Conservation (phyloP, 2,113 vertebrate genomes). For the Ageneiosus marmoratus region DNA sequence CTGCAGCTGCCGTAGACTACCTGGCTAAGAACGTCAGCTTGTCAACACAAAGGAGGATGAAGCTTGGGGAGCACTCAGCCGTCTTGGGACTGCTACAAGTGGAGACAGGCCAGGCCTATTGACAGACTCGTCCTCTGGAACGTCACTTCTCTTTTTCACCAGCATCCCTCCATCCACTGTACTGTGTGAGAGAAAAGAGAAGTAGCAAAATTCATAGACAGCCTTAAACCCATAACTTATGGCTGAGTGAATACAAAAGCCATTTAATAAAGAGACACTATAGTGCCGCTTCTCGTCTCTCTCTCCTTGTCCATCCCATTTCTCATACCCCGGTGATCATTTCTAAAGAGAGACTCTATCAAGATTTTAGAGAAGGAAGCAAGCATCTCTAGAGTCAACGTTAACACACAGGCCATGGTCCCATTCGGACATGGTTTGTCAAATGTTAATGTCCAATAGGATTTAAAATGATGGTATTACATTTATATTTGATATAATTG, state of each 20-base stretch:
- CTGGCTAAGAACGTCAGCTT: constrained; percentile 95
- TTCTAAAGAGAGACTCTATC: constrained; percentile 49
- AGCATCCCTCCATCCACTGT: constrained; percentile 52
- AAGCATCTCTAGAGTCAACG: constrained; percentile 33
- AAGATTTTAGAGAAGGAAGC: constrained; percentile 45
- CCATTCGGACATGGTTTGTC: constrained; percentile 47
- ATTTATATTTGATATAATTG: constrained; percentile 55
- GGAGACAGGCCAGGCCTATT: constrained; percentile 95
- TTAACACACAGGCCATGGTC: constrained; percentile 40
- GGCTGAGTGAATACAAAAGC: constrained; percentile 48
- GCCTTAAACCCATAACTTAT: constrained; percentile 40
- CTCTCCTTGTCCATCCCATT: constrained; percentile 2
- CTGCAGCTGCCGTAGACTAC: constrained; percentile 91
- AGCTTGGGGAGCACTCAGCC: constrained; percentile 91
- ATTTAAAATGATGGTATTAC: constrained; percentile 58
- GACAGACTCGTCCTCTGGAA: constrained; percentile 47
- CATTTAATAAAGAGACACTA: constrained; percentile 47
- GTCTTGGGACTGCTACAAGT: constrained; percentile 95
- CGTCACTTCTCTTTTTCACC: constrained; percentile 52
- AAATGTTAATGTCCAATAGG: constrained; percentile 55
- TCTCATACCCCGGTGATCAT: background rate
- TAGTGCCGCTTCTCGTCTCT: constrained; percentile 34
- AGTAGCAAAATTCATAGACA: constrained; percentile 25
- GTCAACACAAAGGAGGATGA: constrained; percentile 93
- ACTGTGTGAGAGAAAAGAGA: constrained; percentile 14